Evolutionary conservation across 2,797 vertebrate genomes (phyloP), one percentile per base, ranked within the genome.

Genomic region (Selene dorsalis): DNA sequence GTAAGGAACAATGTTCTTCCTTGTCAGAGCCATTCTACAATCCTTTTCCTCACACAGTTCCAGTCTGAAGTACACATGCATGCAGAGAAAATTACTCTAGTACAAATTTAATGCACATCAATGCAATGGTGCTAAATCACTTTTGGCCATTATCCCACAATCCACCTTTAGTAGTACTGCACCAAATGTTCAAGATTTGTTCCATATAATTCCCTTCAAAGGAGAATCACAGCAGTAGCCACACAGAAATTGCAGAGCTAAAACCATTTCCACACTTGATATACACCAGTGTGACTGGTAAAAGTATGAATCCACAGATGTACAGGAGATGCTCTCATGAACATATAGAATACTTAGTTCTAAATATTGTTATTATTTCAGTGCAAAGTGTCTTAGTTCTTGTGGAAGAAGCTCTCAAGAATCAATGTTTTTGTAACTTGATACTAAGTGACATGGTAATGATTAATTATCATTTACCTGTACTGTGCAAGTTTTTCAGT

Each of bases 1-100:
- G 88, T 96, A 98, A 0, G 95, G 94, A 69, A 94, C 89, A 77
- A 96, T n/a, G 24, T 50, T 68, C 73, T 69, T 93, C 62, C 86
- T 93, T 88, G 75, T 95, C 58, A 97, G 86, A 65, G 94, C 94
- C 6, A 16, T 55, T 80, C 93, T 89, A 0, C 61, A 88, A 0
- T 71, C 53, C 73, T 92, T 88, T 64, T 91, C 95, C 73, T 95
- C 91, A 43, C 80, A 67, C 69, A 96, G 62, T 73, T 95, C 93
- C 69, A 90, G 87, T 81, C 97, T 98, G 89, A 56, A 52, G 47
- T 3, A 73, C 18, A 88, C 28, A 83, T 14, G 13, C 22, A 79
- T 2, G 14, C 26, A 78, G 11, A 70, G 32, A 79, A 39, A 28
- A 75, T 39, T 3, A 47, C 17, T 4, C 6, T 3, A 10, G 22